phyloP scores from a whole-genome alignment of 2,797 vertebrate species.

The Microctenopoma lineatum region DNA sequence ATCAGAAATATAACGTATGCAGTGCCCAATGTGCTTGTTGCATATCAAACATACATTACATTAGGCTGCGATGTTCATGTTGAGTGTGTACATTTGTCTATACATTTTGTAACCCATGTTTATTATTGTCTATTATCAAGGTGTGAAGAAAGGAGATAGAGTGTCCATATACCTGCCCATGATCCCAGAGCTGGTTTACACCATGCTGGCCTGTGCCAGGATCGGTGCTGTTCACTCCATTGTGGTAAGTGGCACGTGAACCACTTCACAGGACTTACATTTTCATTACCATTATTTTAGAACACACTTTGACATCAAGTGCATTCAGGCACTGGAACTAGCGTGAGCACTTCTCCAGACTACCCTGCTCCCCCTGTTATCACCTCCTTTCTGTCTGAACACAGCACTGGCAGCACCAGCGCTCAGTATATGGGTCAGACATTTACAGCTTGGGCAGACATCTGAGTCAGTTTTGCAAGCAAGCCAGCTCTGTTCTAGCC shows the following conservation, averaged over 20 bases:
- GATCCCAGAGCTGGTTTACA: slow-evolving; percentile 86
- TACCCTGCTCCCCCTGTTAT: slow-evolving; percentile 38
- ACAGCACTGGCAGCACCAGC: slow-evolving; percentile 48
- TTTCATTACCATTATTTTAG: too few species aligned
- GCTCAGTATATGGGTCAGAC: slow-evolving; percentile 67
- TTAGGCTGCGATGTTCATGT: too few species aligned
- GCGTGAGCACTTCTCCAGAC: slow-evolving; percentile 16
- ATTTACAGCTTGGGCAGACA: slow-evolving; percentile 35
- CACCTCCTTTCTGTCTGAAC: slow-evolving; percentile 49
- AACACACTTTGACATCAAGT: too few species aligned
- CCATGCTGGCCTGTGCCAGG: slow-evolving; percentile 85
- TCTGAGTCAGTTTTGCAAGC: slow-evolving; percentile 34
- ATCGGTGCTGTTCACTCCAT: slow-evolving; percentile 86
- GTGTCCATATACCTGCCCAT: slow-evolving; percentile 87
- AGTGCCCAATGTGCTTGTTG: neutral
- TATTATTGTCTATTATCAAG: slow-evolving; percentile 15
- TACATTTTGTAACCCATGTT: neutral
- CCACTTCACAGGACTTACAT: neutral
- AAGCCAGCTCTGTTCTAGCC: slow-evolving; percentile 63
- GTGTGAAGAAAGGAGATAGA: slow-evolving; percentile 83
- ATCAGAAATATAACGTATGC: neutral
- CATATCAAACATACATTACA: neutral
- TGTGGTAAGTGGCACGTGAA: slow-evolving; percentile 75
- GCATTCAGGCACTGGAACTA: neutral
- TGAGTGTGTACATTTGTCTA: too few species aligned